Conservation (phyloP, 1,140 invertebrate species). For the Macrotrachela quadricornifera region DNA sequence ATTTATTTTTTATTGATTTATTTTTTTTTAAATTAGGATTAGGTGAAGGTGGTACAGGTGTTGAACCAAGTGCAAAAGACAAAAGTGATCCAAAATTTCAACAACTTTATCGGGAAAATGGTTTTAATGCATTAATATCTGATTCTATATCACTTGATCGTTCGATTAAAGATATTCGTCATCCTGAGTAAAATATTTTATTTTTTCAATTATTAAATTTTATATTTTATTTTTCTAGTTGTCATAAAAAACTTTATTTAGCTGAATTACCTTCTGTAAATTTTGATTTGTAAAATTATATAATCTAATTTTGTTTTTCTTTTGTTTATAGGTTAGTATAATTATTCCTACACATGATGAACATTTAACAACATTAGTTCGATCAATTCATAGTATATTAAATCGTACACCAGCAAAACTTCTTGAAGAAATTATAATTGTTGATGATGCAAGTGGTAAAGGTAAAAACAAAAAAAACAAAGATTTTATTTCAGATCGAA, state of each 20-base stretch:
- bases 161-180: conserved; percentile 51
- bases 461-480: too few species aligned
- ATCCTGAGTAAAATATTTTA: conserved; percentile 33
- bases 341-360: conserved; percentile 82
- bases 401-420: conserved; percentile 52
- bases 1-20: too few species aligned
- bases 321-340: conserved; percentile 45
- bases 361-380: conserved; percentile 63
- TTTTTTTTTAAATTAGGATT: too few species aligned
- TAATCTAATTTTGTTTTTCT: background rate
- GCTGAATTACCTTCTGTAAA: background rate
- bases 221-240: too few species aligned
- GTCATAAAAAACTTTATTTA: too few species aligned
- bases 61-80: too few species aligned
- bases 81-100: too few species aligned
- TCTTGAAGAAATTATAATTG: conserved; percentile 29
- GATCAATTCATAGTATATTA: conserved; percentile 62
- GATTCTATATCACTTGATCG: conserved; percentile 54
- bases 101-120: conserved; percentile 46
- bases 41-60: too few species aligned
- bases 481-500: too few species aligned
- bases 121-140: conserved; percentile 56
- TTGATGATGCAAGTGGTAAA: conserved; percentile 47
- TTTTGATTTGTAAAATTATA: background rate
- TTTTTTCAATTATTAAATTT: too few species aligned